Evolutionary conservation across 2,797 vertebrate genomes (phyloP).

Genomic region (Oophaga sylvatica): DNA sequence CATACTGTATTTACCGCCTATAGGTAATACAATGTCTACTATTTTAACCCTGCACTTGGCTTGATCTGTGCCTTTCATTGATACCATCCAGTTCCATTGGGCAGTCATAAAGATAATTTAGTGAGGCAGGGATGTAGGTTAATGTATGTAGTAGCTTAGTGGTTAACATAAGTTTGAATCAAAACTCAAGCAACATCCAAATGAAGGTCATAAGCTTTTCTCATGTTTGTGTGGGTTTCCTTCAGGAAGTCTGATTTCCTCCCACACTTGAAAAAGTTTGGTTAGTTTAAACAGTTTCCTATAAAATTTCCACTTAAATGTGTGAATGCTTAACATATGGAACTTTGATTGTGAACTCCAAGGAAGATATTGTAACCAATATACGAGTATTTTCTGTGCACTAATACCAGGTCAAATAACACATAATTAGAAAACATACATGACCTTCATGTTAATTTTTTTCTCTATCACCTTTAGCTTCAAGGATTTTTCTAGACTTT

Average conservation of each 20-base stretch:
- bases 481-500: background rate
- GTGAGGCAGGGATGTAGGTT: background rate
- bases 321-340: background rate
- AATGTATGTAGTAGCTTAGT: background rate
- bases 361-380: background rate
- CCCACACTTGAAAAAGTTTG: background rate
- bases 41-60: no score
- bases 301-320: background rate
- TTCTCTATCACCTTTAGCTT: background rate
- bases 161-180: background rate
- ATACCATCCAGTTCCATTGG: background rate
- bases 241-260: slow-evolving; percentile 4
- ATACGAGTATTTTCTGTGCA: no score
- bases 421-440: no score
- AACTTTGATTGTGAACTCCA: background rate
- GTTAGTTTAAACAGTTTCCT: background rate
- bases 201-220: background rate
- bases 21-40: no score
- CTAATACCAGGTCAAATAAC: no score
- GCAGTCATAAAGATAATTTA: background rate
- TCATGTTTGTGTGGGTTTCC: background rate
- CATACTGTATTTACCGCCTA: no score
- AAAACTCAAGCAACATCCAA: background rate
- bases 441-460: no score
- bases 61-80: background rate